A percentile compares a stretch with the other conserved stretches of the same genome.
Evolutionary conservation across 1,140 invertebrate species (phyloP).

Genomic region (Saccostrea glomerata): DNA sequence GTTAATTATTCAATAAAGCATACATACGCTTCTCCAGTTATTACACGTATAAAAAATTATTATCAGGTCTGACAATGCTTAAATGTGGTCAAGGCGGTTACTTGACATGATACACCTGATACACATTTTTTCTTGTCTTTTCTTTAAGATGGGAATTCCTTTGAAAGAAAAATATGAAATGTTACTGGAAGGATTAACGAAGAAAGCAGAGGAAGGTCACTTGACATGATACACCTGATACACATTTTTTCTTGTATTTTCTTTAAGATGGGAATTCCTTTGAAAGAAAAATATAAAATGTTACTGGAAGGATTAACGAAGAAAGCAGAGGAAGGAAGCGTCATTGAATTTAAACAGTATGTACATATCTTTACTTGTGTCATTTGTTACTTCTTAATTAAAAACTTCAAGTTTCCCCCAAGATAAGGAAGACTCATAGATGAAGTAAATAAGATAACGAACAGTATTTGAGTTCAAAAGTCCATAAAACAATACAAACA

Average conservation of each 20-base stretch:
- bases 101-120: background rate
- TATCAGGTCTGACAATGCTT: too few species aligned
- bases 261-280: background rate
- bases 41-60: too few species aligned
- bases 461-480: too few species aligned
- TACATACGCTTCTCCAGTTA: too few species aligned
- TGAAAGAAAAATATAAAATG: background rate
- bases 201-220: background rate
- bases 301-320: background rate
- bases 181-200: background rate
- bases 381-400: background rate
- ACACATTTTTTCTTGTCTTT: background rate
- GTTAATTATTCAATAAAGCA: too few species aligned
- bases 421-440: too few species aligned
- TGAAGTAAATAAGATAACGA: too few species aligned
- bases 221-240: background rate
- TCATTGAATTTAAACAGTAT: background rate
- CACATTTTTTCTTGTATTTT: background rate
- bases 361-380: background rate
- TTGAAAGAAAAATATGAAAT: background rate
- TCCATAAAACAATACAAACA: too few species aligned
- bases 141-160: background rate
- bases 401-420: too few species aligned
- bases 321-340: background rate
- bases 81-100: too few species aligned